Base-by-base conservation (phyloP, 1,140 invertebrate species). In the Nylanderia fulva region DNA sequence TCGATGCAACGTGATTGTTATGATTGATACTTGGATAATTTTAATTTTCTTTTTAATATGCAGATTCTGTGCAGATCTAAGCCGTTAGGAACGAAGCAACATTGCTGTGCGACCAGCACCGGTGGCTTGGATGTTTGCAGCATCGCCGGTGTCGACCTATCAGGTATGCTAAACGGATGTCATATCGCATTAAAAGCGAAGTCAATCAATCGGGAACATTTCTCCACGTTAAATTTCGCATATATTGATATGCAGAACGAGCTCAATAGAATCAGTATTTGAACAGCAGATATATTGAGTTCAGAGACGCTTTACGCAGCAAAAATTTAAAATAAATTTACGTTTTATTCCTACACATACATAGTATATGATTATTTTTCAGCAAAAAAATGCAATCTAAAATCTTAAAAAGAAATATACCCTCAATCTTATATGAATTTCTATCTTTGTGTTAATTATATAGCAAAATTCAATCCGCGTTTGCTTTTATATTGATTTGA, bases 51-150 rank as follows among this genome's bases (percentile, higher is more conserved):
- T 48, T 69, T 63, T 85, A 77, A 48, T 77, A 33, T 90, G 9
- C 71, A 94, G 93, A 87, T 94, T 85, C 86, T 94, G 54, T 94
- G 94, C 90, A 92, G 93, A 87, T 89, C 89, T 72, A 93, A 93
- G 86, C 91, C 91, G 61, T 90, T 94, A 71, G 90, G 91, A 75
- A 77, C 92, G 63, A 95, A 95, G 64, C 91, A 94, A 60, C 93
- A 94, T 75, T 95, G 94, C 72, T 95, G 94, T 75, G 88, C 92
- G 0, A 94, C 94, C 0, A 94, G 93, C 74, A 94, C 93, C 6
- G 93, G 91, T 9, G 93, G 93, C 24, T 77, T 95, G 18, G 94
- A 95, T 68, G 91, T 95, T 39, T 94, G 93, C 86, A 94, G 93
- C 56, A 93, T 95, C 82, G 92, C 90, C 24, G 94, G 94, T 64